phyloP scores from a whole-genome alignment of 2,113 vertebrate species.

The Sinocyclocheilus grahami region DNA sequence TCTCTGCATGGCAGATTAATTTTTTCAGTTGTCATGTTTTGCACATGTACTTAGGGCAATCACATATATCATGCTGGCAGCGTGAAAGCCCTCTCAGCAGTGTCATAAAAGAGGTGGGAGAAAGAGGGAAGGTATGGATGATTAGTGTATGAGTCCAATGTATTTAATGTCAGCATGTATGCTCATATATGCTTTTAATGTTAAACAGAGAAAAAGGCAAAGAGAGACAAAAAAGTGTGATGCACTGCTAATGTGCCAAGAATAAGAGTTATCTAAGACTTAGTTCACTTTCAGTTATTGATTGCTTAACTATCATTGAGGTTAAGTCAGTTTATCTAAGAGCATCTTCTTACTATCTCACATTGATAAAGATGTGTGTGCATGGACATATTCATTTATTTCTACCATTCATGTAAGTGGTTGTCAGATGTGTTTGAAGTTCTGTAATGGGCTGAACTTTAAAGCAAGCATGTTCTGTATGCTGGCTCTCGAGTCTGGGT shows the following conservation, averaged over 20 bases:
- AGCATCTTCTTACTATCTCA: neutral
- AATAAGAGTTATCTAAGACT: neutral
- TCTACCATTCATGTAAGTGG: neutral
- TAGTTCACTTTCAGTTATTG: neutral
- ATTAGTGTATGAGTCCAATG: conserved; percentile 19
- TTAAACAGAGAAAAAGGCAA: neutral
- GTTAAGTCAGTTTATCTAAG: neutral
- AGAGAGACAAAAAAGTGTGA: neutral
- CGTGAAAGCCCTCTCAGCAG: neutral
- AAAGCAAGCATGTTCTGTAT: neutral
- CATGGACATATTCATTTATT: neutral
- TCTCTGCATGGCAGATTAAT: neutral
- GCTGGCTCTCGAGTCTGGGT: neutral
- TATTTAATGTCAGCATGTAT: neutral
- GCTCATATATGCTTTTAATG: neutral
- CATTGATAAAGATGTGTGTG: neutral
- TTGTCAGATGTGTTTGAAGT: neutral
- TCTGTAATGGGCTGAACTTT: neutral
- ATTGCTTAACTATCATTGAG: neutral
- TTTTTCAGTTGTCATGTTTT: neutral
- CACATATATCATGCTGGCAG: neutral
- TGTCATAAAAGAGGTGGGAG: neutral
- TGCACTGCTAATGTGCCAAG: neutral
- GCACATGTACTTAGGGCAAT: neutral
- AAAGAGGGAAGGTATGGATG: conserved; percentile 5